Conservation (phyloP, 1,140 invertebrate species). For the Sweltsa coloradensis region DNA sequence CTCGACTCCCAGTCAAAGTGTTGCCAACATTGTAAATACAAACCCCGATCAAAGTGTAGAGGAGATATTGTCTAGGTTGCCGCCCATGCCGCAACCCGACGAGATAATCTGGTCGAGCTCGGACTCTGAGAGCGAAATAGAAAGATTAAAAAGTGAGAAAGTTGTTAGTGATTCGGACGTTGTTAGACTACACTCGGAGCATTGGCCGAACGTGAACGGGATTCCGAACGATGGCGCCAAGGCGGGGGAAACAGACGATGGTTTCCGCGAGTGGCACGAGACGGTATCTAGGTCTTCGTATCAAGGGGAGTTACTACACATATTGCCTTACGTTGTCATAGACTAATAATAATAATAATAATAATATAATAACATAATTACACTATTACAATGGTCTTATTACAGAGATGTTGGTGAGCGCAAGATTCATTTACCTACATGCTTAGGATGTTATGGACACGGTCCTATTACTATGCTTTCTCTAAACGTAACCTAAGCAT, state of each 20-base stretch:
- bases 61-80: conserved; percentile 44
- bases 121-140: neutral
- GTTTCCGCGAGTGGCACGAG: conserved; percentile 76
- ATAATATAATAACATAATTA: too few relatives aligned
- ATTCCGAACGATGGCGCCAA: conserved; percentile 27
- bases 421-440: too few relatives aligned
- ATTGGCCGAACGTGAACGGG: conserved; percentile 31
- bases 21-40: neutral
- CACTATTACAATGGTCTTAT: too few relatives aligned
- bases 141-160: neutral
- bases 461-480: too few relatives aligned
- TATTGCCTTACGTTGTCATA: conserved; percentile 87
- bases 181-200: conserved; percentile 27
- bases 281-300: conserved; percentile 52
- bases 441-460: too few relatives aligned
- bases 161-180: conserved; percentile 25
- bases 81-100: conserved; percentile 40
- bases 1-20: neutral
- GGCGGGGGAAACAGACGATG: conserved; percentile 24
- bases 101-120: conserved; percentile 7
- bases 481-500: too few relatives aligned
- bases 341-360: too few relatives aligned
- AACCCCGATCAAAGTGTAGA: conserved; percentile 32
- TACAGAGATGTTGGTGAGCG: too few relatives aligned
- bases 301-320: conserved; percentile 59